Percentiles rank a stretch among this genome's conserved stretches.
Evolutionary conservation across 35 echinoderm and acorn worm genomes (phyloP).

Genomic region (Amphiura filiformis): DNA sequence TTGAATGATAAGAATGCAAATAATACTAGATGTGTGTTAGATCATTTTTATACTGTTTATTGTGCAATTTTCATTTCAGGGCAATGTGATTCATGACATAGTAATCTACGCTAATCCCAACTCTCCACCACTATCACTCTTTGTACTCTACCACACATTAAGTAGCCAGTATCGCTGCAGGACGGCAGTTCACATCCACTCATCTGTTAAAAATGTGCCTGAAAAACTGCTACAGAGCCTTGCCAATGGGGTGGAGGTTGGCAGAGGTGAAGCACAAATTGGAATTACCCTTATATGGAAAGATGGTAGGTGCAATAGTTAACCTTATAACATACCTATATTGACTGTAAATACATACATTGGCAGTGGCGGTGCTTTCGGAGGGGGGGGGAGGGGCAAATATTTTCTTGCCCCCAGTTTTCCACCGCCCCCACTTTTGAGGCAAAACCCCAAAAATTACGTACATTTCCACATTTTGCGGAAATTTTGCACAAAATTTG

Average conservation of each 20-base stretch:
- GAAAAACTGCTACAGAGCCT: slow-evolving; percentile 58
- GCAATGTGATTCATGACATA: slow-evolving; percentile 70
- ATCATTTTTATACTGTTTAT: too few relatives aligned
- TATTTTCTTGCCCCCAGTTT: too few relatives aligned
- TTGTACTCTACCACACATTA: slow-evolving; percentile 65
- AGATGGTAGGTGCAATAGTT: slow-evolving; percentile 76
- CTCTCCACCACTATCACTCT: slow-evolving; percentile 57
- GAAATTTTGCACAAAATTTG: too few relatives aligned
- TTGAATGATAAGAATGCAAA: too few relatives aligned
- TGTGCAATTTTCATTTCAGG: slow-evolving; percentile 38
- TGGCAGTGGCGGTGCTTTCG: too few relatives aligned
- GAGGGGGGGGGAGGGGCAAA: too few relatives aligned
- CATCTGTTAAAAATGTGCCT: slow-evolving; percentile 60
- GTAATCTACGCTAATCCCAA: slow-evolving; percentile 85
- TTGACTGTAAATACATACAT: too few relatives aligned
- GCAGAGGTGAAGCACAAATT: slow-evolving; percentile 57
- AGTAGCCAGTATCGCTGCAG: slow-evolving; percentile 45
- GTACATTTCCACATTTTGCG: too few relatives aligned
- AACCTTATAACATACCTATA: too few relatives aligned
- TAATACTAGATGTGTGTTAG: too few relatives aligned
- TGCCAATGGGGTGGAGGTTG: slow-evolving; percentile 38
- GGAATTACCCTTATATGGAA: slow-evolving; percentile 88
- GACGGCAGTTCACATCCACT: slow-evolving; percentile 70
- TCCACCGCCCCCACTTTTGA: too few relatives aligned
- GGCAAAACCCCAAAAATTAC: too few relatives aligned